Percentiles rank a stretch among this genome's conserved stretches.
Evolutionary conservation across 2,888 invertebrate genomes (phyloP).

Genomic region (Dryobotodes eremita): DNA sequence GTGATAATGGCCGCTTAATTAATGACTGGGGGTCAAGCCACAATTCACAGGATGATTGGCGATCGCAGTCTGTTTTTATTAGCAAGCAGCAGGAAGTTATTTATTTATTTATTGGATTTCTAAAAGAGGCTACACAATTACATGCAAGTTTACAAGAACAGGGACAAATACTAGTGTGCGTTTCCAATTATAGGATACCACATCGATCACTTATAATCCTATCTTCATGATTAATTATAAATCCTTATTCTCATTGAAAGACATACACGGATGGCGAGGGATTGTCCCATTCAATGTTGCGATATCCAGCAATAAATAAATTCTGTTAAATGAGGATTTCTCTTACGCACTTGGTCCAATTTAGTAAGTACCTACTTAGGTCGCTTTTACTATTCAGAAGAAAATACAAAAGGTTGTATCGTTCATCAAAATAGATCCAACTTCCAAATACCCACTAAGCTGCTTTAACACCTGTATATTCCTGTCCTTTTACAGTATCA

Average conservation of each 20-base stretch:
- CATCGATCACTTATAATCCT: not conserved
- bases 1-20: not conserved
- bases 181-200: not conserved
- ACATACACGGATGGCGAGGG: not conserved
- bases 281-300: not conserved
- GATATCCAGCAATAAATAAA: not conserved
- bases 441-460: not conserved
- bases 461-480: constrained; percentile 9
- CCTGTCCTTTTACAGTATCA: not conserved
- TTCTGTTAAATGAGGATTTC: not conserved
- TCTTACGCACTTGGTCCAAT: not conserved
- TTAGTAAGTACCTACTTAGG: not conserved
- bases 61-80: constrained; percentile 2
- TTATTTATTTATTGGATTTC: not conserved
- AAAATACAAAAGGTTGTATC: not conserved
- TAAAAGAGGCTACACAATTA: not conserved
- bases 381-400: not conserved
- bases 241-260: not conserved
- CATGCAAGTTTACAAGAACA: not conserved
- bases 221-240: not conserved
- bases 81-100: not conserved
- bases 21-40: not conserved
- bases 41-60: not conserved
- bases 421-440: not conserved
- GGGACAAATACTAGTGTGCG: not conserved